Evolutionary conservation across 2,888 invertebrate genomes (phyloP).

Genomic region (Melikaiella ostensackeni): DNA sequence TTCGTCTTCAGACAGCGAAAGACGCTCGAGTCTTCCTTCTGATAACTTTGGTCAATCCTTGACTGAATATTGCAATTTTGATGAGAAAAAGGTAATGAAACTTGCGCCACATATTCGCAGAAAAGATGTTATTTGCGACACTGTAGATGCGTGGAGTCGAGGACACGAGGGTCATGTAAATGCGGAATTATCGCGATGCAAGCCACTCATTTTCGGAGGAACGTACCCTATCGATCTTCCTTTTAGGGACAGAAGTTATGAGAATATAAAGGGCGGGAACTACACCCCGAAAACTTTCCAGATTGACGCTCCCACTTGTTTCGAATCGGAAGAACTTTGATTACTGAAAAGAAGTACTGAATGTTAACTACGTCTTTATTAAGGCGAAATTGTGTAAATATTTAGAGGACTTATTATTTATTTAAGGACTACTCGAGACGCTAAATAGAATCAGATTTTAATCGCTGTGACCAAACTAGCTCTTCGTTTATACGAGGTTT

Average conservation of each 20-base stretch:
- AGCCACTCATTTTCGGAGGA: slow-evolving; percentile 89
- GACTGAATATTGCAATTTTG: slow-evolving; percentile 72
- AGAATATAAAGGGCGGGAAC: neutral
- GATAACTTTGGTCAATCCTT: slow-evolving; percentile 61
- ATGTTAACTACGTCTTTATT: neutral
- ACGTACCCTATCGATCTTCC: slow-evolving; percentile 92
- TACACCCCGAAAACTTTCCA: slow-evolving; percentile 77
- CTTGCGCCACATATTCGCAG: slow-evolving; percentile 75
- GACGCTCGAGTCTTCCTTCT: slow-evolving; percentile 41
- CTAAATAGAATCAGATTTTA: slow-evolving; percentile 8
- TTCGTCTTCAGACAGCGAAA: slow-evolving; percentile 53
- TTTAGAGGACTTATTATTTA: neutral
- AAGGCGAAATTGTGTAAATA: slow-evolving; percentile 18
- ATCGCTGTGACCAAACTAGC: neutral
- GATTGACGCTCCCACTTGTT: slow-evolving; percentile 79
- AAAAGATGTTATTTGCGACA: slow-evolving; percentile 81
- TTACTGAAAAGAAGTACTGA: neutral
- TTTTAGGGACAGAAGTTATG: slow-evolving; percentile 51
- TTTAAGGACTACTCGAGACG: slow-evolving; percentile 7
- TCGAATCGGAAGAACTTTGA: slow-evolving; percentile 50
- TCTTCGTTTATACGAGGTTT: slow-evolving; percentile 32
- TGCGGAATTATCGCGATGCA: slow-evolving; percentile 73
- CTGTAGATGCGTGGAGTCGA: slow-evolving; percentile 81
- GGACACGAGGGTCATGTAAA: slow-evolving; percentile 56
- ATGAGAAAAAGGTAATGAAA: slow-evolving; percentile 72